Evolutionary conservation across 2,888 invertebrate genomes (phyloP).

Genomic region (Piscicola geometra): DNA sequence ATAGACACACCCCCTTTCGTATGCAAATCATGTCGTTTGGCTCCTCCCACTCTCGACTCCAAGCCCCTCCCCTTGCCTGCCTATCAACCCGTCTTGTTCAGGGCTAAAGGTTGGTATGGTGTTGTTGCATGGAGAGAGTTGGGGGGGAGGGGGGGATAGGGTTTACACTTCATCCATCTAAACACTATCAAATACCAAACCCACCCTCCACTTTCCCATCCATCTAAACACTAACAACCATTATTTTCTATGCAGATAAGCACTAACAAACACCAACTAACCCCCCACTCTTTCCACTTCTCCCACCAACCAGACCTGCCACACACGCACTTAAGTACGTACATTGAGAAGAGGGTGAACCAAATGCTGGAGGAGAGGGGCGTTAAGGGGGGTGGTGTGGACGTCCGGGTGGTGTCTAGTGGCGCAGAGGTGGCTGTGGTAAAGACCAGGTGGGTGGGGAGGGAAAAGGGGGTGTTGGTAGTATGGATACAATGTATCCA

Average conservation of each 20-base stretch:
- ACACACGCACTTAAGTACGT: constrained; percentile 15
- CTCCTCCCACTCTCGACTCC: not conserved
- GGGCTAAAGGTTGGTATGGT: constrained; percentile 12
- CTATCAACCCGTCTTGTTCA: constrained; percentile 21
- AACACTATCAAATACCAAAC: no score
- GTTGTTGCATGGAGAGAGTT: no score
- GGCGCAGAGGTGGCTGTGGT: constrained; percentile 15
- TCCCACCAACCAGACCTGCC: constrained; percentile 28
- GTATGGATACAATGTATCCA: no score
- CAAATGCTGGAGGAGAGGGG: not conserved
- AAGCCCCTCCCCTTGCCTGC: not conserved
- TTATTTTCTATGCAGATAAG: no score
- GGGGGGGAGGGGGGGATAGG: not conserved
- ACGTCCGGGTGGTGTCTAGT: constrained; percentile 18
- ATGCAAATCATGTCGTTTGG: constrained; percentile 1
- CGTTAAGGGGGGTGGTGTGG: not conserved
- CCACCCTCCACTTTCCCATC: no score
- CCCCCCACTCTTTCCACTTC: no score
- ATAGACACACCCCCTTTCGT: constrained; percentile 24
- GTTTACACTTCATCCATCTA: not conserved
- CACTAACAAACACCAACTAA: no score
- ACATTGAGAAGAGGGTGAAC: constrained; percentile 24
- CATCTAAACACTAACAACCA: no score
- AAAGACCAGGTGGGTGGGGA: constrained; percentile 23
- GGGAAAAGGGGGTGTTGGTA: no score